Evolutionary conservation across 2,113 vertebrate genomes (phyloP).

Genomic region (Procavia capensis): DNA sequence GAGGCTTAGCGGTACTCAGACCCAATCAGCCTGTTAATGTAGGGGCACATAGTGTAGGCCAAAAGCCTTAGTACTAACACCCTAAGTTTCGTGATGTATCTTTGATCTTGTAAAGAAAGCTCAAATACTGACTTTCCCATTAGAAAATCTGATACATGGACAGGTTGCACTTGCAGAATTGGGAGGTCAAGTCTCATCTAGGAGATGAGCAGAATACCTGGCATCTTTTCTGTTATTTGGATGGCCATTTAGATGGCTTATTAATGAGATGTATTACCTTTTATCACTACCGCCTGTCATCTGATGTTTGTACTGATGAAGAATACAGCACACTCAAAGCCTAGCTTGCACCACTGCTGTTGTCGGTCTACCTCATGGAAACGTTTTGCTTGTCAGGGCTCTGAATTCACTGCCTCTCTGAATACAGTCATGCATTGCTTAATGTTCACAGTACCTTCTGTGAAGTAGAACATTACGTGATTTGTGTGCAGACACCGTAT

Average conservation of each 20-base stretch:
- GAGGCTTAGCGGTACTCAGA: too few species aligned
- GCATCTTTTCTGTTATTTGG: accelerated
- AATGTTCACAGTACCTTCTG: too few species aligned
- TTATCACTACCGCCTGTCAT: neutral
- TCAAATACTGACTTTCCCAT: neutral
- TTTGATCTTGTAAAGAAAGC: neutral
- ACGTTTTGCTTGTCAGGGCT: neutral
- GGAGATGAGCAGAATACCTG: neutral
- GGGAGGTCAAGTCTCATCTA: neutral
- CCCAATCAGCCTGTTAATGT: neutral
- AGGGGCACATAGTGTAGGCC: too few species aligned
- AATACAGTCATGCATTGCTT: neutral
- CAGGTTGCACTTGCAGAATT: neutral
- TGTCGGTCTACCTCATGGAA: neutral
- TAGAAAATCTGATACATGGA: neutral
- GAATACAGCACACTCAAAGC: neutral
- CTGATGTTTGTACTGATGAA: neutral
- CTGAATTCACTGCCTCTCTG: neutral
- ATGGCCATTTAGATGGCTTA: neutral
- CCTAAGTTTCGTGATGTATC: neutral
- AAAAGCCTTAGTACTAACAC: neutral
- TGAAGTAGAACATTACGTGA: too few species aligned
- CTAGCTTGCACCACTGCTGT: accelerated
- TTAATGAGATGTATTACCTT: neutral
- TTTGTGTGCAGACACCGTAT: too few species aligned